Percentiles rank a stretch among this genome's conserved stretches.
These are phyloP conservation scores for Lochmaea capreae DNA, from an alignment of 2,888 invertebrate genomes.

Conservation along the genomic window DNA sequence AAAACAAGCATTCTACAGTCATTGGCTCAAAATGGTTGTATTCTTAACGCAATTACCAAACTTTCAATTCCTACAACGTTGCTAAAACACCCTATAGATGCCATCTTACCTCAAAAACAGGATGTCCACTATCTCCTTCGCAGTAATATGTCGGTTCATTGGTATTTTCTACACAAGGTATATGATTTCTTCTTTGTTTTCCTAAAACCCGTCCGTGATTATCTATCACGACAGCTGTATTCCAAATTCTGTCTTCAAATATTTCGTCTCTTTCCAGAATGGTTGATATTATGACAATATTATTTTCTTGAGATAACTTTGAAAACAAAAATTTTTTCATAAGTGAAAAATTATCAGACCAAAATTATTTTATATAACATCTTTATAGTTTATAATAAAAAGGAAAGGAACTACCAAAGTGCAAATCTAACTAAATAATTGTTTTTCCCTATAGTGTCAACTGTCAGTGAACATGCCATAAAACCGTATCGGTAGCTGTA, in stretches of 20 bases:
- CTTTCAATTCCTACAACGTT: no score
- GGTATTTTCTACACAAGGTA: conserved; percentile 96
- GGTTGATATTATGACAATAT: conserved; percentile 94
- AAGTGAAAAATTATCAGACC: background rate
- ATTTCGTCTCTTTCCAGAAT: conserved; percentile 90
- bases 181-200: conserved; percentile 97
- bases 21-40: no score
- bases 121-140: conserved; percentile 94
- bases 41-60: no score
- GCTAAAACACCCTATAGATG: no score
- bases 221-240: conserved; percentile 93
- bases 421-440: no score
- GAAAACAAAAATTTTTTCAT: conserved; percentile 34
- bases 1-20: no score
- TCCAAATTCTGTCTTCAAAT: conserved; percentile 90
- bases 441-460: no score
- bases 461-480: no score
- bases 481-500: no score
- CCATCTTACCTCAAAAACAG: conserved; percentile 78
- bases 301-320: conserved; percentile 80
- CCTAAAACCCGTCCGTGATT: conserved; percentile 89
- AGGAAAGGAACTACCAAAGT: no score
- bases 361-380: background rate
- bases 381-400: no score
- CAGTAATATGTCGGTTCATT: conserved; percentile 96